Evolutionary conservation across 2,888 invertebrate species (phyloP).

Genomic region (Itoplectis maculator): DNA sequence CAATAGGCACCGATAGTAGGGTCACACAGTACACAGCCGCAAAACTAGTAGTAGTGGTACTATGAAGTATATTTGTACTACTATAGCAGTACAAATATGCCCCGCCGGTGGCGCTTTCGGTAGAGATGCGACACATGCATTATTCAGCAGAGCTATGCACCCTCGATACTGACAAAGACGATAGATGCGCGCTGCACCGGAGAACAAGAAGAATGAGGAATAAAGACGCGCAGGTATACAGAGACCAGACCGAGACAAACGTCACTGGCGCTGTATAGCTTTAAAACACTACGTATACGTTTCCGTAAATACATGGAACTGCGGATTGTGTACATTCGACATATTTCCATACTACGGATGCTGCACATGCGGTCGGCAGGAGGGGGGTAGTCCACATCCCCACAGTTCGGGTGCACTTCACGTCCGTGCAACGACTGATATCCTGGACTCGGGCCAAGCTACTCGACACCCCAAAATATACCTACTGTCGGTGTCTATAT

Average conservation of each 20-base stretch:
- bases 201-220: constrained; percentile 52
- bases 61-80: too few relatives aligned
- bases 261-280: neutral
- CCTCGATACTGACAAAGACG: constrained; percentile 34
- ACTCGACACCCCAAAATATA: neutral
- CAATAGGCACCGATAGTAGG: constrained; percentile 12
- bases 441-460: constrained; percentile 23
- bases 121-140: constrained; percentile 56
- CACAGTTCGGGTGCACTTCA: constrained; percentile 16
- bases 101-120: constrained; percentile 12
- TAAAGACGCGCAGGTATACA: constrained; percentile 8
- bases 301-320: neutral
- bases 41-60: too few relatives aligned
- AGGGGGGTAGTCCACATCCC: too few relatives aligned
- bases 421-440: constrained; percentile 22
- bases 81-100: constrained; percentile 21
- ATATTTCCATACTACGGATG: constrained; percentile 4
- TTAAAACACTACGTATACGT: neutral
- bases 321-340: constrained; percentile 4
- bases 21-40: neutral
- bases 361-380: neutral
- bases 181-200: constrained; percentile 26
- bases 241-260: constrained; percentile 21
- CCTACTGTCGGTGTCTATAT: neutral
- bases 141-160: constrained; percentile 56